phyloP scores from a whole-genome alignment of 2,113 vertebrate species.

The Rhagologus leucostigma region DNA sequence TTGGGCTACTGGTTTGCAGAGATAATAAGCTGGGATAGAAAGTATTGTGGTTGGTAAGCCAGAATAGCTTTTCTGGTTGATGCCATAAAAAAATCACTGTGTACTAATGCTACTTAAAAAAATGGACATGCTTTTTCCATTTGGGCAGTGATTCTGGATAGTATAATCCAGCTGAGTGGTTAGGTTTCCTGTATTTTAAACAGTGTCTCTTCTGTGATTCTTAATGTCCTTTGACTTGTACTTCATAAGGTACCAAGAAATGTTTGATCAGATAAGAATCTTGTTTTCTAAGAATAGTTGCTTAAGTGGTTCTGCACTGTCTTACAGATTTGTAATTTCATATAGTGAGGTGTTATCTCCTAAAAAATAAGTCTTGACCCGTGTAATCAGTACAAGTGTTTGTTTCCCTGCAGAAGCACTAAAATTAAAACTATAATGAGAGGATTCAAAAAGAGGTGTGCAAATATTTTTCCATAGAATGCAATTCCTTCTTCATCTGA shows the following conservation, averaged over 20 bases:
- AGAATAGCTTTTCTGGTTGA: not conserved
- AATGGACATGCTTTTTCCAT: constrained; percentile 12
- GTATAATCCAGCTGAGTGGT: not conserved
- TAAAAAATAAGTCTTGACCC: not conserved
- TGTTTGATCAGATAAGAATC: constrained; percentile 6
- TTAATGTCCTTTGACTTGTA: constrained; percentile 5
- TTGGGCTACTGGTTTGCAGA: not conserved
- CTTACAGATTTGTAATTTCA: not conserved
- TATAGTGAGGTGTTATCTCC: not conserved
- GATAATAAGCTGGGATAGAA: not conserved
- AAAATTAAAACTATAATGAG: not conserved
- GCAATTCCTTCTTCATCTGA: not conserved
- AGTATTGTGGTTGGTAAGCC: not conserved
- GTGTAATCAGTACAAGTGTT: not conserved
- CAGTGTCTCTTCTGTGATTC: not conserved
- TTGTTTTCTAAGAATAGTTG: constrained; percentile 7
- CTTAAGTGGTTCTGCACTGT: not conserved
- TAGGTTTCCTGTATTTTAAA: constrained; percentile 4
- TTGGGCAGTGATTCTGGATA: not conserved
- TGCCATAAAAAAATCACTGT: not conserved
- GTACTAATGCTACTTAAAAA: not conserved
- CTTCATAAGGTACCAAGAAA: constrained; percentile 10
- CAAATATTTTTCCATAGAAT: not conserved
- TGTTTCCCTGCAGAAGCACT: not conserved
- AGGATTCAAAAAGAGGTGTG: not conserved